Percentiles rank a stretch among this genome's conserved stretches.
These are phyloP conservation scores for Craterocephalus amniculus DNA, from an alignment of 2,797 vertebrate genomes.

Conservation along the genomic window DNA sequence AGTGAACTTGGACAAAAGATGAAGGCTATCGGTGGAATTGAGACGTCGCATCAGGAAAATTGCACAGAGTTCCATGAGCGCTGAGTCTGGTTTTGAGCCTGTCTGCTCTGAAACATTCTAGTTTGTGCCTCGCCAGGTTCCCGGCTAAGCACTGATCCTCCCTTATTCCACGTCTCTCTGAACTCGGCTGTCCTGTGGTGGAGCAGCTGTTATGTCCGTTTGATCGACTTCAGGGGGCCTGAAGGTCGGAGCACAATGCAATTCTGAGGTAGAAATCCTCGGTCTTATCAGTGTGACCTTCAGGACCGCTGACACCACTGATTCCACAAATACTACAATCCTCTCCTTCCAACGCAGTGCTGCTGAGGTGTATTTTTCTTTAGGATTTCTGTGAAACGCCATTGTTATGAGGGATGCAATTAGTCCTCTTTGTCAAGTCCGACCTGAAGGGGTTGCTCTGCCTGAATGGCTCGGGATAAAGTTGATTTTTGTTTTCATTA, in stretches of 20 bases:
- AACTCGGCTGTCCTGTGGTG: conserved; percentile 67
- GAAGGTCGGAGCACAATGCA: conserved; percentile 80
- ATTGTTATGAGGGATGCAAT: conserved; percentile 11
- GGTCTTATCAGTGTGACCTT: conserved; percentile 85
- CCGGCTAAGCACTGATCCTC: conserved; percentile 70
- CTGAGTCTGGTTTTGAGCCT: conserved; percentile 23
- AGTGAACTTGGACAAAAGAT: not conserved
- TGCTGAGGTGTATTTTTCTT: conserved; percentile 31
- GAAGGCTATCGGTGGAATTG: conserved; percentile 11
- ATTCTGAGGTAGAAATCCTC: conserved; percentile 76
- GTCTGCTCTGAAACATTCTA: conserved; percentile 37
- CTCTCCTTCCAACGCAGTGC: conserved; percentile 33
- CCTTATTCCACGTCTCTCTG: conserved; percentile 68
- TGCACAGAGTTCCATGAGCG: conserved; percentile 44
- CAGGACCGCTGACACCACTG: conserved; percentile 76
- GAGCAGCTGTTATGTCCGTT: conserved; percentile 65
- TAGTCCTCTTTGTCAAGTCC: conserved; percentile 4
- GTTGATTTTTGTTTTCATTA: not conserved
- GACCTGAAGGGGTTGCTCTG: not conserved
- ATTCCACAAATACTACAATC: conserved; percentile 69
- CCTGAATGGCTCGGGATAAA: not conserved
- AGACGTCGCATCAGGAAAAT: conserved; percentile 15
- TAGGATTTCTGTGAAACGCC: conserved; percentile 29
- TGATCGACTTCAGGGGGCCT: conserved; percentile 79
- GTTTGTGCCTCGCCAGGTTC: conserved; percentile 53